Evolutionary conservation across 2,797 vertebrate genomes (phyloP).

Genomic region (Chelonia mydas): DNA sequence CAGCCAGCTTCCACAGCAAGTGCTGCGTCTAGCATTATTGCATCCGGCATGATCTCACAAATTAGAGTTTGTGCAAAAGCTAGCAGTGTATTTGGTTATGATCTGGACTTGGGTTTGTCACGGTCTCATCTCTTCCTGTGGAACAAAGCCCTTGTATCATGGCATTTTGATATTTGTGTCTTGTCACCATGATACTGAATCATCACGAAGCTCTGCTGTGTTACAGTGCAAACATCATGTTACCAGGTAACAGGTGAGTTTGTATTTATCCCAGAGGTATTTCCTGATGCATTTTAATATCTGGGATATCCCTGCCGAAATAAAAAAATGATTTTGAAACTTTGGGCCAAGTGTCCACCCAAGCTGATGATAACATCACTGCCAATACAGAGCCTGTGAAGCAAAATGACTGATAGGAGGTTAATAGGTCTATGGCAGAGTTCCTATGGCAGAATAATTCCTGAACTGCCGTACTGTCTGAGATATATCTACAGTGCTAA

Average conservation of each 20-base stretch:
- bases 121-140: neutral
- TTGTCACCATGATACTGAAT: accelerated
- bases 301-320: neutral
- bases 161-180: neutral
- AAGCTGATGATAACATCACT: accelerated
- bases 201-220: accelerated
- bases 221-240: accelerated
- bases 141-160: accelerated
- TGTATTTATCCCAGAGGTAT: accelerated
- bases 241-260: too few species aligned
- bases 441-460: neutral
- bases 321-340: neutral
- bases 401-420: neutral
- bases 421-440: neutral
- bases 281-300: neutral
- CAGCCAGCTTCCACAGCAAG: accelerated
- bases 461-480: accelerated
- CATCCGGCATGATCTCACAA: neutral
- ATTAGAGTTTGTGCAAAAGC: neutral
- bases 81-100: accelerated
- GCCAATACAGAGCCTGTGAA: neutral
- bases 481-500: neutral
- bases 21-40: accelerated
- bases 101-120: neutral
- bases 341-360: neutral